Conservation (phyloP, 2,113 vertebrate species). For the Willisornis vidua region DNA sequence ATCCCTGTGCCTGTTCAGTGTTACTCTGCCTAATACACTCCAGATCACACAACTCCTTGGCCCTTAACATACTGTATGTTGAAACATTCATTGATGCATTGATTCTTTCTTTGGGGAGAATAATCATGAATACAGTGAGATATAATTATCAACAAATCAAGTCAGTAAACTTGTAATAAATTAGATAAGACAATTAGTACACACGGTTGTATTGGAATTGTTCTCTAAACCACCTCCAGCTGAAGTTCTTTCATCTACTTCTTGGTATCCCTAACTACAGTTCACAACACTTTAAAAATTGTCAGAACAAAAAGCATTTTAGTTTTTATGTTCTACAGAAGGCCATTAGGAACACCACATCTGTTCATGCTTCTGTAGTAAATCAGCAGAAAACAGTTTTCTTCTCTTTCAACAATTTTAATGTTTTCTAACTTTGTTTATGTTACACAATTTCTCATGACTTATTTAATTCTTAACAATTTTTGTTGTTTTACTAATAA, state of each 20-base stretch:
- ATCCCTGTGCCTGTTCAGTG: background rate
- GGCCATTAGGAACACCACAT: constrained; percentile 47
- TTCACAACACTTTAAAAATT: constrained; percentile 17
- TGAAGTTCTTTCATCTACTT: background rate
- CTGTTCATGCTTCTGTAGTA: constrained; percentile 12
- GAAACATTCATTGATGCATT: background rate
- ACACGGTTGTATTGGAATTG: background rate
- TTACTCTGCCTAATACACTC: background rate
- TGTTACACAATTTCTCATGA: background rate
- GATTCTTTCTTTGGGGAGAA: background rate
- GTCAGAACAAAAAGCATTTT: constrained; percentile 27
- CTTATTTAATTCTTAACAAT: background rate
- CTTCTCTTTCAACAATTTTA: constrained; percentile 14
- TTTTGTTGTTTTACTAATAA: background rate
- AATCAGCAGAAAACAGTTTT: constrained; percentile 33
- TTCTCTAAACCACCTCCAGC: background rate
- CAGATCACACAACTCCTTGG: background rate
- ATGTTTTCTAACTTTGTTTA: background rate
- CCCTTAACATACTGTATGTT: background rate
- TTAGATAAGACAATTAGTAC: background rate
- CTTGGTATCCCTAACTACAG: background rate
- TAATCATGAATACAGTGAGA: background rate
- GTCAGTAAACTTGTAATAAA: background rate
- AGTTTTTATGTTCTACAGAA: constrained; percentile 56
- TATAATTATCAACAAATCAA: background rate